Percentiles rank a stretch among this genome's conserved stretches.
Conservation (phyloP, 2,888 invertebrate species). For the Cenopis cana region DNA sequence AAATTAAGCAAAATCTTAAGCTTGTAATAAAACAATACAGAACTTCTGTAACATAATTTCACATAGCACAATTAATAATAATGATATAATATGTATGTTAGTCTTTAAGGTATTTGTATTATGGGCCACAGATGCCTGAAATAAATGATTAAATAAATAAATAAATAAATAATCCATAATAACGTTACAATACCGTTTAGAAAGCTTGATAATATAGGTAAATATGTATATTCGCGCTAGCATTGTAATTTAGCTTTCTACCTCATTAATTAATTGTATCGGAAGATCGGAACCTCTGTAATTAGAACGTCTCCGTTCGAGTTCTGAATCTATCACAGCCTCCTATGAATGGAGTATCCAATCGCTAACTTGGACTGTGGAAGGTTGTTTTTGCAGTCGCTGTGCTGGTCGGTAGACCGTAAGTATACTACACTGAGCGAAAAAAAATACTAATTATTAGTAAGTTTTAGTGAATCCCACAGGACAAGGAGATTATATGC, state of each 20-base stretch:
- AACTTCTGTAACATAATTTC: too few species aligned
- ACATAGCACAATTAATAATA: too few species aligned
- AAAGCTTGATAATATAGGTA: slow-evolving; percentile 7
- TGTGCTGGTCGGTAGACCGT: background rate
- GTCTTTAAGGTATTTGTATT: too few species aligned
- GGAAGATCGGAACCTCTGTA: slow-evolving; percentile 4
- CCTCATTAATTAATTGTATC: slow-evolving; percentile 17
- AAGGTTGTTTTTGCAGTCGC: background rate
- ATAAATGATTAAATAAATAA: too few species aligned
- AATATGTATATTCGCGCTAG: background rate
- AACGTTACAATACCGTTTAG: background rate
- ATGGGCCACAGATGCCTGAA: too few species aligned
- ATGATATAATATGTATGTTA: too few species aligned
- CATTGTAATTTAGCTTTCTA: slow-evolving; percentile 22
- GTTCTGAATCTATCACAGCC: slow-evolving; percentile 10
- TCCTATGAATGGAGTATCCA: background rate
- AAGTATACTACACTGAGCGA: too few species aligned
- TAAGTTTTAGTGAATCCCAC: too few species aligned
- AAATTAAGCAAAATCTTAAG: too few species aligned
- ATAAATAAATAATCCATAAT: too few species aligned
- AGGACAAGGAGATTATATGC: too few species aligned
- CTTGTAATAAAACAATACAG: background rate
- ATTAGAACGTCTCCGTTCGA: slow-evolving; percentile 28
- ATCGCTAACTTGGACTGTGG: background rate
- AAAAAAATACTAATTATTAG: too few species aligned